These are phyloP conservation scores for Cephalopachus bancanus DNA, from an alignment of 2,797 vertebrate genomes.

Conservation along the genomic window DNA sequence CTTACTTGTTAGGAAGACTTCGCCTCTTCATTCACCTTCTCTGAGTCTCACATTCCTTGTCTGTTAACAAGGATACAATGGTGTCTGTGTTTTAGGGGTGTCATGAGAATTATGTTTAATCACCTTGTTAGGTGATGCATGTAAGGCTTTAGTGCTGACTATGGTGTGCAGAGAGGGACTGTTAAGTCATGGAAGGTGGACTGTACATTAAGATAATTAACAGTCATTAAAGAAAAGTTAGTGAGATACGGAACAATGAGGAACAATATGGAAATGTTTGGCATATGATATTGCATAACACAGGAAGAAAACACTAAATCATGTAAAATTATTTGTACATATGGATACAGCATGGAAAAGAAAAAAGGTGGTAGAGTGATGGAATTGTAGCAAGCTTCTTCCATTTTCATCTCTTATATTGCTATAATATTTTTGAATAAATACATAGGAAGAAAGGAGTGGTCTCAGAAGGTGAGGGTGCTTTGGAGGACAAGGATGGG, in stretches of 20 bases:
- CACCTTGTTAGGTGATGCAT: too few relatives aligned
- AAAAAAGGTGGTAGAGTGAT: background rate
- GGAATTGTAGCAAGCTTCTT: background rate
- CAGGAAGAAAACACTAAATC: background rate
- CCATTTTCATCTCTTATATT: background rate
- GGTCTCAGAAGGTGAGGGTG: background rate
- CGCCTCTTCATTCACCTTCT: background rate
- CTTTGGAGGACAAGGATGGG: too few relatives aligned
- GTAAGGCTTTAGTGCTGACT: background rate
- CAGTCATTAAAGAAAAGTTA: background rate
- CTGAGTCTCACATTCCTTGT: accelerated
- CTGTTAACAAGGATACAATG: too few relatives aligned
- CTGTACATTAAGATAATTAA: background rate
- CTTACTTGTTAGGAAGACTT: background rate
- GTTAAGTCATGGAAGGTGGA: background rate
- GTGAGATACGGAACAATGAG: background rate
- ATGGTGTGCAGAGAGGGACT: background rate
- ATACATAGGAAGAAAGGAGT: background rate
- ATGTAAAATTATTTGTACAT: background rate
- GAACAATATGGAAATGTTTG: background rate
- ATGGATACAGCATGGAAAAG: background rate
- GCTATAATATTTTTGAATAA: background rate
- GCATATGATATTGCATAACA: background rate
- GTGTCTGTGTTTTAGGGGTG: background rate
- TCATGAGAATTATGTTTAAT: background rate